Percentiles rank a stretch among this genome's conserved stretches.
phyloP scores from a whole-genome alignment of 2,797 vertebrate genomes.

The Alauda arvensis region DNA sequence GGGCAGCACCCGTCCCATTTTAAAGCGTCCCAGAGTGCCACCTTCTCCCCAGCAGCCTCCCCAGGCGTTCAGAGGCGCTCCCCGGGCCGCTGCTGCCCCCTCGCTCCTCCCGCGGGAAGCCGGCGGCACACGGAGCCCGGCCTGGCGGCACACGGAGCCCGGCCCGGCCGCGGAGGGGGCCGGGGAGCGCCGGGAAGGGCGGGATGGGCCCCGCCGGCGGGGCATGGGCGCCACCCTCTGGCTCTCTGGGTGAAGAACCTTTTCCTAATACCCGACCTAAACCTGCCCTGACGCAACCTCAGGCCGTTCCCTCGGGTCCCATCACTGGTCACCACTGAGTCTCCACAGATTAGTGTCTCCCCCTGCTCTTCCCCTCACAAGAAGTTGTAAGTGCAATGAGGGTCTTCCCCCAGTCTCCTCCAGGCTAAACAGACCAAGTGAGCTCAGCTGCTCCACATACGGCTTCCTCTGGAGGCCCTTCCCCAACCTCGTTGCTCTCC shows the following conservation, averaged over 20 bases:
- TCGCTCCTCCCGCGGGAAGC: neutral
- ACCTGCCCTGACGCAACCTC: too few relatives aligned
- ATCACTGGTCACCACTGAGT: neutral
- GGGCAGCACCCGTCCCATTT: neutral
- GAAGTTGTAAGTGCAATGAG: neutral
- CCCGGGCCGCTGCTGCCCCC: neutral
- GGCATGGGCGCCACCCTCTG: neutral
- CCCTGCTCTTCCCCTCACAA: rapidly evolving
- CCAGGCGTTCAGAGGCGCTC: rapidly evolving
- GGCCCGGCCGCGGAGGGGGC: too few relatives aligned
- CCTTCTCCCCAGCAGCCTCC: too few relatives aligned
- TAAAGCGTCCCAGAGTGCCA: rapidly evolving
- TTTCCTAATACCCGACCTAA: rapidly evolving
- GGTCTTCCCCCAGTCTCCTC: neutral
- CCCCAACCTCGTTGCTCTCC: too few relatives aligned
- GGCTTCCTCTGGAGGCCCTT: rapidly evolving
- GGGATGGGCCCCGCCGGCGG: neutral
- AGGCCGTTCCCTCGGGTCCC: rapidly evolving
- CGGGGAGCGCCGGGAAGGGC: rapidly evolving
- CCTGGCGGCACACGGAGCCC: too few relatives aligned
- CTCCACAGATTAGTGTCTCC: too few relatives aligned
- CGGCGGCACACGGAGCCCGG: neutral
- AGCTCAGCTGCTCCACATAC: rapidly evolving
- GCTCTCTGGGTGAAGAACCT: neutral
- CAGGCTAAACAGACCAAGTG: neutral